phyloP scores from a whole-genome alignment of 2,113 vertebrate species.

The Oryzias celebensis region DNA sequence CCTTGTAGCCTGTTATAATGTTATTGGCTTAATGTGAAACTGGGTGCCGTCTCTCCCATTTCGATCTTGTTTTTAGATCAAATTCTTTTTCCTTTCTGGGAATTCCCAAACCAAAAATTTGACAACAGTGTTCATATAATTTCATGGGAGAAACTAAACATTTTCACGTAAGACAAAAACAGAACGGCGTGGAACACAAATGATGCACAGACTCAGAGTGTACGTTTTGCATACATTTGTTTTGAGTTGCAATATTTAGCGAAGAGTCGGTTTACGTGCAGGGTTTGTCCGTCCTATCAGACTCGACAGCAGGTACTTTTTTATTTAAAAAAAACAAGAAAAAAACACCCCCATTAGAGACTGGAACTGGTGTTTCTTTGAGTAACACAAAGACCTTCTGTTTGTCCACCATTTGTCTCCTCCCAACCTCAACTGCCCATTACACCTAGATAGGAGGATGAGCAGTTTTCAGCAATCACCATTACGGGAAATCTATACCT shows the following conservation, averaged over 20 bases:
- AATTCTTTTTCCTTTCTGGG: too few species aligned
- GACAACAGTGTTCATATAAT: too few species aligned
- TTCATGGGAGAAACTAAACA: too few species aligned
- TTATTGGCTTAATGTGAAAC: too few species aligned
- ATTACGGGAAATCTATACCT: conserved; percentile 77
- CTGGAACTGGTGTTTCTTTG: conserved; percentile 56
- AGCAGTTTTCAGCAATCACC: conserved; percentile 50
- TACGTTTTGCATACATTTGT: too few species aligned
- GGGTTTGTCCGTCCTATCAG: conserved; percentile 3
- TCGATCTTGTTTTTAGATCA: too few species aligned
- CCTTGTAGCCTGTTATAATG: too few species aligned
- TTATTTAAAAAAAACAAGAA: not conserved
- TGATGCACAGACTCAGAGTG: too few species aligned
- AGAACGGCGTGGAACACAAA: too few species aligned
- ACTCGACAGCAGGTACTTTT: conserved; percentile 41
- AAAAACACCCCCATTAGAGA: conserved; percentile 36
- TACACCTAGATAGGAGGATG: conserved; percentile 39
- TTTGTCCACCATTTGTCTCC: conserved; percentile 68
- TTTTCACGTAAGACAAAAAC: too few species aligned
- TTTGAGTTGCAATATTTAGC: not conserved
- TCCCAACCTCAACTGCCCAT: conserved; percentile 22
- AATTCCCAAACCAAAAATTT: too few species aligned
- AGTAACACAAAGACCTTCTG: conserved; percentile 47
- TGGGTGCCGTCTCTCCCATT: too few species aligned
- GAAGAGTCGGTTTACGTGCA: not conserved